Percentiles rank a stretch among this genome's conserved stretches.
These are phyloP conservation scores for Tinea pellionella DNA, from an alignment of 2,888 invertebrate species.

Conservation along the genomic window DNA sequence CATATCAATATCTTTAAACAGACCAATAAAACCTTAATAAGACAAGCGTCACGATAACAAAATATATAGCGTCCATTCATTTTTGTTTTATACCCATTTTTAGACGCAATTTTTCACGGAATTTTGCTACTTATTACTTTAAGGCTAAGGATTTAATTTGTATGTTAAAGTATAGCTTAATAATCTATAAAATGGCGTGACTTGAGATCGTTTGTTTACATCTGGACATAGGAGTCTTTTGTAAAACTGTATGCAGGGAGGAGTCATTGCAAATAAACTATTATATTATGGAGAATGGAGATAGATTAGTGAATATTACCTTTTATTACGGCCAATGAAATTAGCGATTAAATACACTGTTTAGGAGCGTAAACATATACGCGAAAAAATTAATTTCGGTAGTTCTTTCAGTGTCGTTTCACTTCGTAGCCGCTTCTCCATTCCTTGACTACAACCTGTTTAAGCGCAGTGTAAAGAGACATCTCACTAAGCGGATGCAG, in stretches of 20 bases:
- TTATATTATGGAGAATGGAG: constrained; percentile 42
- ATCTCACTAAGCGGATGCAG: too few relatives aligned
- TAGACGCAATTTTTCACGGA: neutral
- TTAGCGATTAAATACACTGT: neutral
- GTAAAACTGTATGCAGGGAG: constrained; percentile 1
- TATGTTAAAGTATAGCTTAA: neutral
- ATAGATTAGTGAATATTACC: constrained; percentile 26
- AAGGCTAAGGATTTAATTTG: neutral
- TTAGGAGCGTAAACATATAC: too few relatives aligned
- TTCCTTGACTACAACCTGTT: too few relatives aligned
- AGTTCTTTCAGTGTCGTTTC: too few relatives aligned
- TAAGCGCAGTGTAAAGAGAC: too few relatives aligned
- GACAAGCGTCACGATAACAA: neutral
- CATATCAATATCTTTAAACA: neutral
- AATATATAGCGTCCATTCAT: constrained; percentile 6
- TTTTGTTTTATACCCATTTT: constrained; percentile 4
- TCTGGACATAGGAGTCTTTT: constrained; percentile 5
- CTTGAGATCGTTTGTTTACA: constrained; percentile 1
- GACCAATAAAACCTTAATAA: neutral
- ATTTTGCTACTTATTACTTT: neutral
- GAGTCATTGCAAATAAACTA: constrained; percentile 32
- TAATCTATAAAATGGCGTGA: constrained; percentile 5
- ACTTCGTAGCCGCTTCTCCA: too few relatives aligned
- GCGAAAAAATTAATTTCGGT: too few relatives aligned
- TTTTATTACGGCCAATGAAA: neutral